A percentile compares a stretch with the other conserved stretches of the same genome.
phyloP scores from a whole-genome alignment of 2,797 vertebrate species.

The Cynodonichthys magdalenae region DNA sequence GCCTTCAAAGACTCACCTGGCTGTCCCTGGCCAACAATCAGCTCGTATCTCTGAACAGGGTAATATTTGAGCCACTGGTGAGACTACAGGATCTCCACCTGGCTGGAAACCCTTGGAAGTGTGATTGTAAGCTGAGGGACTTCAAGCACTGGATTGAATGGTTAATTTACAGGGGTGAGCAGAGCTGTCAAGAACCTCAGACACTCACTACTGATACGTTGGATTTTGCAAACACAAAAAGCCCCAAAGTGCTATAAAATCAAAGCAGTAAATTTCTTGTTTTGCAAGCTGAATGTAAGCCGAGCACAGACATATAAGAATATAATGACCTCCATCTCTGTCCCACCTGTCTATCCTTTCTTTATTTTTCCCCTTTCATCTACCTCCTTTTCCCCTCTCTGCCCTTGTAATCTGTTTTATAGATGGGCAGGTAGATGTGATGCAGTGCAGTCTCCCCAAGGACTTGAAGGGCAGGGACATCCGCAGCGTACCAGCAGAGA shows the following conservation, averaged over 20 bases:
- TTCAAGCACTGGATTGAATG: slow-evolving; percentile 98
- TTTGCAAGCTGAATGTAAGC: slow-evolving; percentile 38
- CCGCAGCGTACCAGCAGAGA: slow-evolving; percentile 92
- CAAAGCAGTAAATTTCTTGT: slow-evolving; percentile 40
- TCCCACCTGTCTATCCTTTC: slow-evolving; percentile 22
- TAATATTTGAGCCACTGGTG: slow-evolving; percentile 88
- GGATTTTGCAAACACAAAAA: background rate
- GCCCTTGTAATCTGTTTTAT: slow-evolving; percentile 23
- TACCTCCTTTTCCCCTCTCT: slow-evolving; percentile 2
- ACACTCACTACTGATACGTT: slow-evolving; percentile 17
- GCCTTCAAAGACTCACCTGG: slow-evolving; percentile 85
- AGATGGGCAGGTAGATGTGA: slow-evolving; percentile 87
- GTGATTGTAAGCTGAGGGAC: slow-evolving; percentile 90
- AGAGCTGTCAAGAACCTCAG: slow-evolving; percentile 10
- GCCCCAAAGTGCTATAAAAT: slow-evolving; percentile 26
- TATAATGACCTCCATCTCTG: slow-evolving; percentile 47
- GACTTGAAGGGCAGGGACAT: slow-evolving; percentile 91
- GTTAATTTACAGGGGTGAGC: slow-evolving; percentile 88
- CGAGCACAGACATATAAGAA: slow-evolving; percentile 13
- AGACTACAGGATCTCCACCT: slow-evolving; percentile 87
- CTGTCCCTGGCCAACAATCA: slow-evolving; percentile 89
- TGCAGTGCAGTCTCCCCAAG: slow-evolving; percentile 89
- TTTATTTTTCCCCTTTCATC: background rate
- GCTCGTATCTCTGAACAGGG: slow-evolving; percentile 86
- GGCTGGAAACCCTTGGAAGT: slow-evolving; percentile 93